phyloP scores from a whole-genome alignment of 1,140 invertebrate species.

The Arion vulgaris region DNA sequence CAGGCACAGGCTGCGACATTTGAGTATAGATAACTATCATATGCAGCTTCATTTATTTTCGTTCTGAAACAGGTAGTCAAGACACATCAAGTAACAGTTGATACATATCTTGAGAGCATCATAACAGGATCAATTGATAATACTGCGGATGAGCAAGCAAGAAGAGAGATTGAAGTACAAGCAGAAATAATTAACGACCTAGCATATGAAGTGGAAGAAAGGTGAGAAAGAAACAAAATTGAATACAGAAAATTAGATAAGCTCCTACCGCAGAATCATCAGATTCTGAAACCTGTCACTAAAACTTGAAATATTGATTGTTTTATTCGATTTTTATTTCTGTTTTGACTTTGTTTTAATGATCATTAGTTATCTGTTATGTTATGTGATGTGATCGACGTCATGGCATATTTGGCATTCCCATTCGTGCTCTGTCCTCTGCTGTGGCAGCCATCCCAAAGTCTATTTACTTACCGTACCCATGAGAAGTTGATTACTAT shows the following conservation, averaged over 20 bases:
- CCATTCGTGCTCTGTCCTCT: no score
- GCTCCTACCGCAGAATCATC: not conserved
- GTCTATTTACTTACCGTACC: no score
- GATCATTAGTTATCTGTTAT: no score
- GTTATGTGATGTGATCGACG: no score
- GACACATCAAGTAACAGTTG: slow-evolving; percentile 78
- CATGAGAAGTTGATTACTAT: no score
- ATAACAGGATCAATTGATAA: slow-evolving; percentile 78
- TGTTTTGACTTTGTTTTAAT: not conserved
- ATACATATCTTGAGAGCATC: slow-evolving; percentile 79
- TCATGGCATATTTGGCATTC: no score
- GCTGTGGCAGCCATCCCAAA: no score
- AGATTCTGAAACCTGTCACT: not conserved
- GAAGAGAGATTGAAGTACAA: slow-evolving; percentile 74
- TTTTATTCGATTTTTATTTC: not conserved
- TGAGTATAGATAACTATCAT: no score
- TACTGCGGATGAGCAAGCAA: slow-evolving; percentile 76
- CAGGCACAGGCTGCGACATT: no score
- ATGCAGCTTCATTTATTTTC: no score
- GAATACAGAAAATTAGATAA: not conserved
- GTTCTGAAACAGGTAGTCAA: slow-evolving; percentile 73
- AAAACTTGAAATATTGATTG: no score
- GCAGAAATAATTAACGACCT: slow-evolving; percentile 78
- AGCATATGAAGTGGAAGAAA: slow-evolving; percentile 72
- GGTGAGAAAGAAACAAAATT: slow-evolving; percentile 53